Percentiles rank a stretch among this genome's conserved stretches.
These are phyloP conservation scores for Vireo griseus DNA, from an alignment of 2,797 vertebrate species.

Conservation along the genomic window DNA sequence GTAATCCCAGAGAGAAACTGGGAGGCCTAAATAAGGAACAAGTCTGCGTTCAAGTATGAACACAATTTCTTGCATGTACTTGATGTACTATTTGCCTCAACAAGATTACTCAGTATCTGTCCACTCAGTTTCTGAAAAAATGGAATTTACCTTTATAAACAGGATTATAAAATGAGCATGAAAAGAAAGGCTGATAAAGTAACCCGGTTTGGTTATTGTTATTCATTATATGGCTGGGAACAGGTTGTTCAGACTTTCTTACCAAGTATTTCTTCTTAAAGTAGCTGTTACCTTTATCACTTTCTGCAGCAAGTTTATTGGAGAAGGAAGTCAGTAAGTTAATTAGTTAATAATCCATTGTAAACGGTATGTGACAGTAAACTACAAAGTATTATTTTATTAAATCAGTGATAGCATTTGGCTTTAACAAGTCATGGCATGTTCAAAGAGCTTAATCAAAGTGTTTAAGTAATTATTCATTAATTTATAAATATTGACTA, in stretches of 20 bases:
- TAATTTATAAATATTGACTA: neutral
- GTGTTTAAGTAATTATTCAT: conserved; percentile 7
- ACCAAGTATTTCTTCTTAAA: neutral
- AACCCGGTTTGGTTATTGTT: neutral
- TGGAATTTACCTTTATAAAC: neutral
- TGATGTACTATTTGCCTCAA: neutral
- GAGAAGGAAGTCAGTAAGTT: neutral
- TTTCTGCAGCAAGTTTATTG: neutral
- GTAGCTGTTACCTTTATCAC: neutral
- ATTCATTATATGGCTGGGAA: neutral
- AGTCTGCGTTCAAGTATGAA: neutral
- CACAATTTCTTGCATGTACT: neutral
- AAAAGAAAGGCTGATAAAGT: neutral
- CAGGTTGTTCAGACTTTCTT: neutral
- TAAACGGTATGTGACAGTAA: neutral
- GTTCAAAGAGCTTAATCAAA: neutral
- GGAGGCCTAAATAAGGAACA: neutral
- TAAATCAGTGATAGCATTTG: neutral
- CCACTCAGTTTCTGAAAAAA: neutral
- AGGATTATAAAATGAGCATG: neutral
- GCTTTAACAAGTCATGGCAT: neutral
- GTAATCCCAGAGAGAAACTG: neutral
- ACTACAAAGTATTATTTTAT: neutral
- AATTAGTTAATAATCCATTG: neutral
- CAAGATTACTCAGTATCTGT: neutral